phyloP scores from a whole-genome alignment of 2,797 vertebrate species.

The Gadopsis bispinosus region DNA sequence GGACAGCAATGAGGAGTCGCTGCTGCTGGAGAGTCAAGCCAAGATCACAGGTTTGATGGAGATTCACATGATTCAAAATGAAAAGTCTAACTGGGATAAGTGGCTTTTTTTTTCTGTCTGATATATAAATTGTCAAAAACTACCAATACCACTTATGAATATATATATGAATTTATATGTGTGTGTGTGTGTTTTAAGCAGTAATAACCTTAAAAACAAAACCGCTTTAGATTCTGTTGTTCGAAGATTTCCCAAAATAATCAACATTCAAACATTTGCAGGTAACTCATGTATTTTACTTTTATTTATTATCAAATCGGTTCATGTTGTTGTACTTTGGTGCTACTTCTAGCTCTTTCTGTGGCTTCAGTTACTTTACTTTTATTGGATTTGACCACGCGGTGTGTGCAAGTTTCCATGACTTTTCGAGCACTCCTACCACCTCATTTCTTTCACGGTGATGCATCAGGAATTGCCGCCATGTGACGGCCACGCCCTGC shows the following conservation, averaged over 20 bases:
- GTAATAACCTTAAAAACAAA: neutral
- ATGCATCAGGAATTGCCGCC: too few species aligned
- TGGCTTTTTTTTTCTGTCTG: neutral
- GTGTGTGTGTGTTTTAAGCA: too few species aligned
- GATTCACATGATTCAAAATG: neutral
- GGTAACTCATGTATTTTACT: neutral
- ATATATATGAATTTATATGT: too few species aligned
- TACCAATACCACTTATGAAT: neutral
- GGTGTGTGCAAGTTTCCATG: too few species aligned
- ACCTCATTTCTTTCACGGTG: too few species aligned
- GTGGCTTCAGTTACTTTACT: neutral
- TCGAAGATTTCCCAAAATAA: neutral
- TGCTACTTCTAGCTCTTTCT: too few species aligned
- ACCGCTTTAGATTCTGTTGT: neutral
- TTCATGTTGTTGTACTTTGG: neutral
- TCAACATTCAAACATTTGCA: too few species aligned
- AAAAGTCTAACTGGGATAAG: neutral
- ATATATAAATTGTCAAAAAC: neutral
- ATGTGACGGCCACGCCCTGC: too few species aligned
- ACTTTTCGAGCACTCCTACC: too few species aligned
- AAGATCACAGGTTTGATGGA: conserved; percentile 83
- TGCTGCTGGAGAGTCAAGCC: conserved; percentile 71
- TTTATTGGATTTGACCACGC: neutral
- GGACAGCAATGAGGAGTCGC: conserved; percentile 37
- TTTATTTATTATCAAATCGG: neutral